Base-by-base conservation (phyloP, 2,888 invertebrate genomes). In the Seira musarum region DNA sequence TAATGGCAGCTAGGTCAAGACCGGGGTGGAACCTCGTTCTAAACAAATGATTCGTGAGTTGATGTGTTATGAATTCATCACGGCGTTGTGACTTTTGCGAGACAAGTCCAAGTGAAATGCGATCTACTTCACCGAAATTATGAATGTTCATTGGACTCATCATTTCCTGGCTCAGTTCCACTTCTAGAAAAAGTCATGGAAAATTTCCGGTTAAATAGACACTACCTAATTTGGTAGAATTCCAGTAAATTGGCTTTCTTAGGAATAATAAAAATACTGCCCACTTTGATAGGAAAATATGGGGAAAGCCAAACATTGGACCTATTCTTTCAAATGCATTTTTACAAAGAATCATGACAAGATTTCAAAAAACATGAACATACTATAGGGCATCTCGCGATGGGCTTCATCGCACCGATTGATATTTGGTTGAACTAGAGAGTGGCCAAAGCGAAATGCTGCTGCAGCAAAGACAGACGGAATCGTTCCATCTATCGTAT, bases 381-480 rank as follows among this genome's bases (percentile, higher is more conserved):
- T 88, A 95, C 95, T 95, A 84, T 93, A 93, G 64, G 91, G 85
- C 80, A 88, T 82, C 77, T 85, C 86, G 24, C 86, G 83, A 75
- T 88, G 88, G n/a, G 77, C 79, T 8, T 91, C 90, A 87, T 95
- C 94, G 87, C 92, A 93, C 82, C 95, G 91, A 83, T 94, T 90
- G 88, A 96, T 93, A 10, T 93, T 92, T 5, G 92, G 92, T 87
- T 96, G 95, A 1, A 96, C 95, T 83, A 97, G 89, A 61, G 96
- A 95, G 88, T 96, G 96, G 0, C 96, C 96, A 88, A 96, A 96
- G 22, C 96, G 91, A 89, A 94, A 96, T 1, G 96, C 96, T 0
- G 95, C 95, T 0, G 95, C 92, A 0, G 93, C 92, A 89, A 96
- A 96, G 0, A 93, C 91, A 88, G 95, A 95, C 0, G 94, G 93